Percentiles rank a stretch among this genome's conserved stretches.
These are phyloP conservation scores for Tragopan temminckii DNA, from an alignment of 2,797 vertebrate genomes.

Conservation along the genomic window DNA sequence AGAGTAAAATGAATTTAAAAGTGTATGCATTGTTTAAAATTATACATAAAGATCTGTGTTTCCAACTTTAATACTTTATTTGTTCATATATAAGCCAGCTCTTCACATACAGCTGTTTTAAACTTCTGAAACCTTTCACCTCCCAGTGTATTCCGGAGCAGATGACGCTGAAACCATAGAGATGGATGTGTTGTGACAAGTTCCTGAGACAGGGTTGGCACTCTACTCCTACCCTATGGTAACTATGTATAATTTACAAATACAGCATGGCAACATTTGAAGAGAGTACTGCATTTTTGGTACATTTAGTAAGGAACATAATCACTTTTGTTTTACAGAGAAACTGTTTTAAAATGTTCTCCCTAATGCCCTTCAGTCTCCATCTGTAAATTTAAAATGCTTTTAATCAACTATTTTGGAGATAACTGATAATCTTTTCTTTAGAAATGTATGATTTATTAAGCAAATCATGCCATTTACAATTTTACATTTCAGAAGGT, in stretches of 20 bases:
- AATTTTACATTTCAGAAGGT: background rate
- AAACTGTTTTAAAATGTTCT: background rate
- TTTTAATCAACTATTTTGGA: background rate
- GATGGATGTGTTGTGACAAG: background rate
- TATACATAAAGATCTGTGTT: background rate
- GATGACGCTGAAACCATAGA: background rate
- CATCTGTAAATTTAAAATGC: background rate
- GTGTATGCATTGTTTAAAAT: too few relatives aligned
- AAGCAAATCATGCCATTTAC: background rate
- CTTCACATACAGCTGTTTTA: background rate
- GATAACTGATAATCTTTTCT: background rate
- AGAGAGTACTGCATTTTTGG: background rate
- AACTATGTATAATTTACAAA: background rate
- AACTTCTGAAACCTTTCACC: background rate
- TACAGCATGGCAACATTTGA: background rate
- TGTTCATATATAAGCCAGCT: background rate
- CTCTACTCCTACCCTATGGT: background rate
- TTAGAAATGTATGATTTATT: background rate
- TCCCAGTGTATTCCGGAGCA: background rate
- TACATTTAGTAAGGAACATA: background rate
- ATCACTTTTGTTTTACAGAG: background rate
- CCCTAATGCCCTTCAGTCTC: background rate
- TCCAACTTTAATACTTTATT: background rate
- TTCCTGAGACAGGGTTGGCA: background rate
- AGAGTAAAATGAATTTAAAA: background rate